Percentiles rank a stretch among this genome's conserved stretches.
Conservation (phyloP, 1,140 invertebrate species). For the Drosophila pallidifrons region DNA sequence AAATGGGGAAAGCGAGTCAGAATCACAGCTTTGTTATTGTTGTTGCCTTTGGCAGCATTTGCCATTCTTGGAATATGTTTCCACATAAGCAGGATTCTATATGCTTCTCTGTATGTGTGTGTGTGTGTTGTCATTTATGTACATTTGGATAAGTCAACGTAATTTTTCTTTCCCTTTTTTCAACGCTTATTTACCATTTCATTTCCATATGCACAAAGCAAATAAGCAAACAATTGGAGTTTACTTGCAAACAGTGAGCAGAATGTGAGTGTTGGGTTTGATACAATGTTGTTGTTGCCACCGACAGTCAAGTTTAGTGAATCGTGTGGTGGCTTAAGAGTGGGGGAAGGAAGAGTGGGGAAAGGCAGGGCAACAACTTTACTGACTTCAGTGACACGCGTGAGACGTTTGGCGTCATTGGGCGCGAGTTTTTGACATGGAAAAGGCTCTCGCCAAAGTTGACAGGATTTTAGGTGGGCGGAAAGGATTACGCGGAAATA, state of each 20-base stretch:
- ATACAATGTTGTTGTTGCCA: constrained; percentile 41
- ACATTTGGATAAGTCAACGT: constrained; percentile 69
- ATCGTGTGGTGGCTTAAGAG: no score
- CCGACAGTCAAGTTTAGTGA: constrained; percentile 51
- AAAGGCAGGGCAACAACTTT: constrained; percentile 58
- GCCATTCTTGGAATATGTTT: constrained; percentile 17
- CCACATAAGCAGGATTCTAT: constrained; percentile 11
- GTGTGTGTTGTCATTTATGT: constrained; percentile 46
- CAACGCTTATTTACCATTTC: constrained; percentile 75
- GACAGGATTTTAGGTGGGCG: constrained; percentile 68
- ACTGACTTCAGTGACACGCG: constrained; percentile 76
- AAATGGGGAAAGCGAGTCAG: not conserved
- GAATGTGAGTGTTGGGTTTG: constrained; percentile 5
- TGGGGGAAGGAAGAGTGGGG: constrained; percentile 15
- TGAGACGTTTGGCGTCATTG: constrained; percentile 65
- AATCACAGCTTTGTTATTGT: constrained; percentile 22
- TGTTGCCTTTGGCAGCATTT: constrained; percentile 9
- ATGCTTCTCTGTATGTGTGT: constrained; percentile 11
- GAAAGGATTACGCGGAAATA: constrained; percentile 71
- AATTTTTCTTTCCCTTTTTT: constrained; percentile 69
- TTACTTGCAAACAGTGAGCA: constrained; percentile 37
- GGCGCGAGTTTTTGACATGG: constrained; percentile 68
- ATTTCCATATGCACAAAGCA: constrained; percentile 80
- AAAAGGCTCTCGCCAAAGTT: constrained; percentile 68
- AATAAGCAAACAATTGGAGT: constrained; percentile 74